Evolutionary conservation across 2,888 invertebrate genomes (phyloP).

Genomic region (Trissonchulus latispiculum): DNA sequence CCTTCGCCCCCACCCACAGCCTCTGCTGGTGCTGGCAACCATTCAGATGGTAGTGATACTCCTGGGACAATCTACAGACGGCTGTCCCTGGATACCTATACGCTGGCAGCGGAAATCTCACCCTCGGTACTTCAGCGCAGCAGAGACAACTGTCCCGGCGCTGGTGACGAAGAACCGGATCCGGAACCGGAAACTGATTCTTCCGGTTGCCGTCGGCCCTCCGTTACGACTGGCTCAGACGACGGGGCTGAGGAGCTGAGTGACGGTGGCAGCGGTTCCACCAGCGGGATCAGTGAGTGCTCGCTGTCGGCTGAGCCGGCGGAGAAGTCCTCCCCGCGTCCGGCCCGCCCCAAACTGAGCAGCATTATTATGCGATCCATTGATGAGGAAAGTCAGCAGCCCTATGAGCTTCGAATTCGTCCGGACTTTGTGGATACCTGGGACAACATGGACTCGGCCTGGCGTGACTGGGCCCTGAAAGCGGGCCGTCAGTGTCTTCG

Average conservation of each 20-base stretch:
- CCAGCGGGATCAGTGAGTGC: background rate
- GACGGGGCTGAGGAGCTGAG: background rate
- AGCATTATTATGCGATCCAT: background rate
- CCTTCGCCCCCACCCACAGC: background rate
- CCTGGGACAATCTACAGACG: too few species aligned
- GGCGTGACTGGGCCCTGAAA: constrained; percentile 45
- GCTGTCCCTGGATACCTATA: background rate
- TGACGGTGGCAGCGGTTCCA: background rate
- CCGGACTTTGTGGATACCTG: constrained; percentile 5
- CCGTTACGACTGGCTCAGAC: too few species aligned
- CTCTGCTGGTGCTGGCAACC: too few species aligned
- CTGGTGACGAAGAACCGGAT: background rate
- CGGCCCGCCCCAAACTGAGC: background rate
- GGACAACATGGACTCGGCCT: constrained; percentile 31
- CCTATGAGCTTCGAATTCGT: constrained; percentile 11
- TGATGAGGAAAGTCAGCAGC: background rate
- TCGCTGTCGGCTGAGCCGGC: background rate
- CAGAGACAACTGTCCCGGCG: too few species aligned
- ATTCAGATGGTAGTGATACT: too few species aligned
- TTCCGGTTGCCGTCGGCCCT: background rate
- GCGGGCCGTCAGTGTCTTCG: constrained; percentile 37
- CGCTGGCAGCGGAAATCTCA: background rate
- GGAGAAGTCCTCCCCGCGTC: background rate
- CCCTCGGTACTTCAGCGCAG: background rate
- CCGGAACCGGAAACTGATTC: background rate